Evolutionary conservation across 2,888 invertebrate genomes (phyloP).

Genomic region (Drosophila peninsularis): DNA sequence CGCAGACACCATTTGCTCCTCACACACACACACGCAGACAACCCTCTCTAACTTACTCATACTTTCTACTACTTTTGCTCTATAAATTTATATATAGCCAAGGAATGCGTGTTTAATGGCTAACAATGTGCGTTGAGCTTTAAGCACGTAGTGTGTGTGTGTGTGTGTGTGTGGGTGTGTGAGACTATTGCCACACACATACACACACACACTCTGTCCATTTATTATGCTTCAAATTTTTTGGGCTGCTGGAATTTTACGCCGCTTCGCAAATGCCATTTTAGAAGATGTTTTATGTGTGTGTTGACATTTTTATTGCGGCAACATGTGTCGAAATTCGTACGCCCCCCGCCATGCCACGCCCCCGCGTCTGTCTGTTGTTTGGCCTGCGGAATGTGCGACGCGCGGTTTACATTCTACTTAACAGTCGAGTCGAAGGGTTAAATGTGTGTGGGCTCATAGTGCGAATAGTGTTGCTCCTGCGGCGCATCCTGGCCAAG

Average conservation of each 20-base stretch:
- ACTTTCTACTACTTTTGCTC: slow-evolving; percentile 69
- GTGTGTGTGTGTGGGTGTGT: slow-evolving; percentile 22
- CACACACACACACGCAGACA: slow-evolving; percentile 1
- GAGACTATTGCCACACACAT: slow-evolving; percentile 40
- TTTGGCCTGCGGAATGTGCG: slow-evolving; percentile 59
- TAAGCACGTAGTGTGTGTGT: slow-evolving; percentile 59
- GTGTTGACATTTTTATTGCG: slow-evolving; percentile 81
- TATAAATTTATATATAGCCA: slow-evolving; percentile 77
- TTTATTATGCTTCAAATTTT: slow-evolving; percentile 80
- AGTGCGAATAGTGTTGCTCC: slow-evolving; percentile 6
- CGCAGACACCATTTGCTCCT: slow-evolving; percentile 56
- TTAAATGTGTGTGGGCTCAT: slow-evolving; percentile 49
- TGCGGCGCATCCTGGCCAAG: slow-evolving; percentile 25
- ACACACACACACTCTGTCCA: slow-evolving; percentile 37
- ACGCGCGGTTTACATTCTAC: slow-evolving; percentile 74
- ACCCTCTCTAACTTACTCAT: slow-evolving; percentile 24
- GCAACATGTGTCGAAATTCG: slow-evolving; percentile 80
- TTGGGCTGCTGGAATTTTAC: slow-evolving; percentile 71
- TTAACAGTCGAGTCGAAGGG: slow-evolving; percentile 65
- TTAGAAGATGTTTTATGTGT: slow-evolving; percentile 81
- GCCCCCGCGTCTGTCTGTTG: slow-evolving; percentile 36
- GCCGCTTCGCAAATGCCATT: slow-evolving; percentile 77
- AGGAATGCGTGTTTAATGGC: slow-evolving; percentile 82
- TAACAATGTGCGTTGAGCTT: slow-evolving; percentile 74
- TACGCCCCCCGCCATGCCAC: slow-evolving; percentile 4